Evolutionary conservation across 2,113 vertebrate species (phyloP).

Genomic region (Gracilinanus agilis): DNA sequence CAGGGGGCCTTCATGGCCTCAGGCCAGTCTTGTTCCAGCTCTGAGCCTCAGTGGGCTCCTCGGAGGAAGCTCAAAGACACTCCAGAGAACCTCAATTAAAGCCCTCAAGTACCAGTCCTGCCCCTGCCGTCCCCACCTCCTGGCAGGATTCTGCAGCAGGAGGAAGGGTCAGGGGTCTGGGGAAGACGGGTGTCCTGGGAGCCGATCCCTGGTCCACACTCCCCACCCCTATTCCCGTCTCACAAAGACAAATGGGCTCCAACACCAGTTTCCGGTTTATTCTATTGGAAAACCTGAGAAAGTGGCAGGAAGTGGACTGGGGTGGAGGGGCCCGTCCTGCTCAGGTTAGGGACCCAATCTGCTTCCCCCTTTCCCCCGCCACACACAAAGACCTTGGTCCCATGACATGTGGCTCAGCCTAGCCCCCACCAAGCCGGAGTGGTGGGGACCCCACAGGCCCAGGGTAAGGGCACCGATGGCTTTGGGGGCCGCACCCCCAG

Average conservation of each 20-base stretch:
- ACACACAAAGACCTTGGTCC: not conserved
- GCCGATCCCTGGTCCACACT: not conserved
- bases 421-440: not conserved
- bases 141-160: not conserved
- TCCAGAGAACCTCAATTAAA: not conserved
- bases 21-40: not conserved
- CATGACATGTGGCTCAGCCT: not conserved
- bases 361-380: not conserved
- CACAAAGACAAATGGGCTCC: not conserved
- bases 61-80: not conserved
- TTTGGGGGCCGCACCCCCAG: not conserved
- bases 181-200: not conserved
- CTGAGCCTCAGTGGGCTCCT: not conserved
- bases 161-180: not conserved
- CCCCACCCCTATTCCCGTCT: not conserved
- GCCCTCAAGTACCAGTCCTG: not conserved
- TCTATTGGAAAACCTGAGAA: not conserved
- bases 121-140: not conserved
- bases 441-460: not conserved
- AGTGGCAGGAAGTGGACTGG: not conserved
- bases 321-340: not conserved
- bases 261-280: slow-evolving; percentile 5
- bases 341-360: not conserved
- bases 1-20: too few relatives aligned
- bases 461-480: not conserved